Base-by-base conservation (phyloP, 2,113 vertebrate genomes). In the Gulo gulo region DNA sequence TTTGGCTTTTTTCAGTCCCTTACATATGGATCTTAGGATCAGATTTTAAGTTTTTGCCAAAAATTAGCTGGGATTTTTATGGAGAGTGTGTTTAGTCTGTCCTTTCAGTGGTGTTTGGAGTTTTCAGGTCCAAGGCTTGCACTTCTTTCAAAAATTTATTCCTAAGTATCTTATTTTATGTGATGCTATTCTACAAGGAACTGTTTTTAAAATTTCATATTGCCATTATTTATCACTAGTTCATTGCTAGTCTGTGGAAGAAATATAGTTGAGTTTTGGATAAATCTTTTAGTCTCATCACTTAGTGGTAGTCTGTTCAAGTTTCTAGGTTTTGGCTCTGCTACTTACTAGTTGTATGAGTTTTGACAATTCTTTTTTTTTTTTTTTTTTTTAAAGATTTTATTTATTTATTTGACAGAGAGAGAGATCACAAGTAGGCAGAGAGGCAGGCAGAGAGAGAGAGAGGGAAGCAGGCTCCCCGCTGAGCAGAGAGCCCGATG, bases 51-150 rank as follows among this genome's bases (percentile, higher is more conserved):
- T 91, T 82, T 93, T 42, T 82, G 55, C 57, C 69, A 39, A 83
- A 95, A 93, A 86, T 34, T 59, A 88, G 16, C 39, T 73, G 26
- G 61, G 18, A 31, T 83, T 97, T 96, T 97, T 91, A 80, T 92
- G 91, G 9, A 47, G 18, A 89, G 67, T 47, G 2, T 89, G 18
- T 94, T 94, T 69, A 73, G 85, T 95, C 18, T 89, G n/a, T 65
- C 21, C 71, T 97, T 92, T 84, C 4, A 87, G 1, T 79, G 45
- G 78, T 95, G 50, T 50, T 96, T 93, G 10, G 83, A 91, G 78
- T 80, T 96, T 96, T 93, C 59, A 78, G 50, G 21, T 85, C 23
- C 34, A 87, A 24, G 26, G 76, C 63, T 90, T 90, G 13, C 1
- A 76, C 29, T 78, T 94, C 4, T 73, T 94, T 79, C 42, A 71